These are phyloP conservation scores for Ariopsis seemanni DNA, from an alignment of 2,113 vertebrate genomes.

Conservation along the genomic window DNA sequence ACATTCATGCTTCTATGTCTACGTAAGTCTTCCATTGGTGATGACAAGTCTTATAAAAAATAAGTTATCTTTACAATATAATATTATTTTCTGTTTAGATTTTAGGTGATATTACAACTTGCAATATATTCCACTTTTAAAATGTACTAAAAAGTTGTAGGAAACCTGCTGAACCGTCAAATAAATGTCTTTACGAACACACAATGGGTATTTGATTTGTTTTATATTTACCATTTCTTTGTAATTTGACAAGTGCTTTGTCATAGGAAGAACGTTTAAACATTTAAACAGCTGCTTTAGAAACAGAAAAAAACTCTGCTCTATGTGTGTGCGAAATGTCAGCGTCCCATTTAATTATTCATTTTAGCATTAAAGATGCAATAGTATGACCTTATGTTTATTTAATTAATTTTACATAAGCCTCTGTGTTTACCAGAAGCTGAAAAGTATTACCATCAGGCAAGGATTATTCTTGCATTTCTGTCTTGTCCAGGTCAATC, in stretches of 20 bases:
- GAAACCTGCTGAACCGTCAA: not conserved
- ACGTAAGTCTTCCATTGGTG: not conserved
- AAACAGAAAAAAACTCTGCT: not conserved
- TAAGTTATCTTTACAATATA: not conserved
- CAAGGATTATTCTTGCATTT: not conserved
- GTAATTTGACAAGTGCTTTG: too few relatives aligned
- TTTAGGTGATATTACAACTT: not conserved
- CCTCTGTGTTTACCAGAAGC: constrained; percentile 2
- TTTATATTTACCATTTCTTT: not conserved
- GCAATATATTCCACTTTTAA: not conserved
- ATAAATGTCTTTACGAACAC: not conserved
- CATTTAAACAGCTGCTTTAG: not conserved
- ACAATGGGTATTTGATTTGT: not conserved
- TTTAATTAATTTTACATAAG: constrained; percentile 15
- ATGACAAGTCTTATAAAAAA: not conserved
- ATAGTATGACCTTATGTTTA: constrained; percentile 23
- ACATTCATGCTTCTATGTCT: not conserved
- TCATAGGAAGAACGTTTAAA: not conserved
- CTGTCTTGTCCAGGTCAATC: not conserved
- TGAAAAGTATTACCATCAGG: not conserved
- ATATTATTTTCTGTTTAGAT: not conserved
- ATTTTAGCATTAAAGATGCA: constrained; percentile 14
- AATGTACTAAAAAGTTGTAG: not conserved
- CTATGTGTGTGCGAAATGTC: not conserved
- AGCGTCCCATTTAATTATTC: constrained; percentile 10